Evolutionary conservation across 2,113 vertebrate genomes (phyloP).

Genomic region (Notechis scutatus): DNA sequence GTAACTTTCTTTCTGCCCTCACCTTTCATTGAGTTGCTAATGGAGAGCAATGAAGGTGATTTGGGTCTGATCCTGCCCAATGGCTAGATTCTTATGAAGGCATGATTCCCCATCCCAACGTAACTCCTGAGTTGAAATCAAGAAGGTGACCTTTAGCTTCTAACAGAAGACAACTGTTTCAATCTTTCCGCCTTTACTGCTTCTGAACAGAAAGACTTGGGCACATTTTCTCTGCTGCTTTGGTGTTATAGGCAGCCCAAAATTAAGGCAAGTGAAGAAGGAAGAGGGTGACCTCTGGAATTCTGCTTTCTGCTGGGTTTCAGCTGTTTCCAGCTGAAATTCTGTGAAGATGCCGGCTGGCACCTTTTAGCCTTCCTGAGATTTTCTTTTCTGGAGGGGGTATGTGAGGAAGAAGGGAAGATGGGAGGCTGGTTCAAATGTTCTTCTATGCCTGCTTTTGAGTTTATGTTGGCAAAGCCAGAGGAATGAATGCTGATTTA

Average conservation of each 20-base stretch:
- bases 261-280: background rate
- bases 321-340: conserved; percentile 13
- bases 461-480: conserved; percentile 71
- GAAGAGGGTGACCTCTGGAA: background rate
- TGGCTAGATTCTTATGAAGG: background rate
- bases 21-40: background rate
- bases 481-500: conserved; percentile 21
- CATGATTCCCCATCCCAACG: background rate
- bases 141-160: background rate
- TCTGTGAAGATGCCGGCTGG: background rate
- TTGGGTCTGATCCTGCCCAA: background rate
- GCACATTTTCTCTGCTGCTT: background rate
- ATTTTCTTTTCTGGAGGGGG: background rate
- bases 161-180: too few relatives aligned
- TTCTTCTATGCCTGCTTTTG: conserved; percentile 41
- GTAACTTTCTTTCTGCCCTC: background rate
- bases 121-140: background rate
- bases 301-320: rapidly evolving
- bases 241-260: too few relatives aligned
- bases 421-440: background rate
- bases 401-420: background rate
- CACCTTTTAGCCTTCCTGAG: rapidly evolving
- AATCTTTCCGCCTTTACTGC: background rate
- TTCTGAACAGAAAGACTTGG: background rate
- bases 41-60: background rate